Evolutionary conservation across 1,140 invertebrate species (phyloP).

Genomic region (Belonocnema kinseyi): DNA sequence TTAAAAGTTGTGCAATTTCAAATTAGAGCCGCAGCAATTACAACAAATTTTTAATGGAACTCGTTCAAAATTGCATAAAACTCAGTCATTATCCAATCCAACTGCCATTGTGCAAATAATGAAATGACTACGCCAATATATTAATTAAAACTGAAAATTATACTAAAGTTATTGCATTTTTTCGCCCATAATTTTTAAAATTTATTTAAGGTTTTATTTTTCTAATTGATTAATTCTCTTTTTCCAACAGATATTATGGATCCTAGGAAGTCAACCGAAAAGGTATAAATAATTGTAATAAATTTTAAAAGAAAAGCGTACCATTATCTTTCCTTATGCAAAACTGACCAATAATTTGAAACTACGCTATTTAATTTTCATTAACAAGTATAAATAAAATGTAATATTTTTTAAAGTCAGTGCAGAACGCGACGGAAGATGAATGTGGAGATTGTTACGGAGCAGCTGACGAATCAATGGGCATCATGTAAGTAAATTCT

Average conservation of each 20-base stretch:
- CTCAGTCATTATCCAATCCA: too few relatives aligned
- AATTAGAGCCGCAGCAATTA: too few relatives aligned
- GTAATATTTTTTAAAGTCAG: conserved; percentile 65
- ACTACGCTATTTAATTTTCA: background rate
- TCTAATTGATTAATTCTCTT: conserved; percentile 36
- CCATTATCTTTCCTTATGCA: too few relatives aligned
- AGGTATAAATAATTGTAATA: conserved; percentile 59
- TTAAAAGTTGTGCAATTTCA: too few relatives aligned
- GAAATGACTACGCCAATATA: too few relatives aligned
- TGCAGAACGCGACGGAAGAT: conserved; percentile 71
- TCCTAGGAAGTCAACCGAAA: conserved; percentile 65
- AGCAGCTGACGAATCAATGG: conserved; percentile 80
- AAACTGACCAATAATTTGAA: background rate
- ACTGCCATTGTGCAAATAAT: too few relatives aligned
- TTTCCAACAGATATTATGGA: conserved; percentile 60
- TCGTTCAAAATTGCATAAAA: too few relatives aligned
- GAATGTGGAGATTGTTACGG: conserved; percentile 88
- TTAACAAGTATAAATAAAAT: background rate
- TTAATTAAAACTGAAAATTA: too few relatives aligned
- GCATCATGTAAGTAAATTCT: conserved; percentile 79
- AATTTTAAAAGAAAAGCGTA: background rate
- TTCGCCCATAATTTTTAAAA: too few relatives aligned
- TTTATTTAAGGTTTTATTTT: background rate
- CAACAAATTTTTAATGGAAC: too few relatives aligned
- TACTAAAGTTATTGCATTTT: too few relatives aligned